Evolutionary conservation across 35 echinoderm and acorn worm species (phyloP), one percentile per base, ranked within the genome.

Genomic region (Ptychodera flava): DNA sequence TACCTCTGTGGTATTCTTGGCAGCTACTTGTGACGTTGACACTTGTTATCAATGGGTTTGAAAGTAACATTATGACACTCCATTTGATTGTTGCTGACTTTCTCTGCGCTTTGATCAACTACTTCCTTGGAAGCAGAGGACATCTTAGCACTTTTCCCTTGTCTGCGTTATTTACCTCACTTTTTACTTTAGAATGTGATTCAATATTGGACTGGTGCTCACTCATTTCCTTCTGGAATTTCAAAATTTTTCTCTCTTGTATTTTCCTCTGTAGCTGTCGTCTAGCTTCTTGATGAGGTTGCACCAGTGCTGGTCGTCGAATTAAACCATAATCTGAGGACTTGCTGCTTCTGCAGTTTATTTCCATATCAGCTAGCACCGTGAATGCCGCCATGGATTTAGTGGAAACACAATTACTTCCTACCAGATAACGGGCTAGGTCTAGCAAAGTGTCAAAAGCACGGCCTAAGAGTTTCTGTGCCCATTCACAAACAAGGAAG

Each of bases 401-500:
- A 35, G 82, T 85, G 33, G 34, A 36, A 15, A 83, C 82, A 1
- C 37, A 81, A 16, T 90, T 94, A 34, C 85, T 90, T 37, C 80
- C 86, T 28, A 89, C 79, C 36, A 94, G 89, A 84, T 94, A 88
- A 31, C 90, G 85, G n/a, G 92, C 92, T 33, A 94, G 16, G 32
- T 94, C 85, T 16, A 90, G 36, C 53, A 78, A 84, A 35, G 84
- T 86, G 1, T 38, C 33, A 31, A 94, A 90, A 30, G 34, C 35
- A 64, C 85, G 83, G 31, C 76, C 86, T 33, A 89, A 36, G 31
- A 90, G 80, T 33, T 88, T 88, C 0, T 84, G 76, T 29, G 92
- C 92, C 92, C 92, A 94, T 38, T 94, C 92, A 37, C 92, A 94
- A n/a, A 94, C 83, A 28, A 94, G 85, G 16, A 87, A 38, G 0